Percentiles rank a stretch among this genome's conserved stretches.
Conservation (phyloP, 2,113 vertebrate species). For the Ammodytes dubius region DNA sequence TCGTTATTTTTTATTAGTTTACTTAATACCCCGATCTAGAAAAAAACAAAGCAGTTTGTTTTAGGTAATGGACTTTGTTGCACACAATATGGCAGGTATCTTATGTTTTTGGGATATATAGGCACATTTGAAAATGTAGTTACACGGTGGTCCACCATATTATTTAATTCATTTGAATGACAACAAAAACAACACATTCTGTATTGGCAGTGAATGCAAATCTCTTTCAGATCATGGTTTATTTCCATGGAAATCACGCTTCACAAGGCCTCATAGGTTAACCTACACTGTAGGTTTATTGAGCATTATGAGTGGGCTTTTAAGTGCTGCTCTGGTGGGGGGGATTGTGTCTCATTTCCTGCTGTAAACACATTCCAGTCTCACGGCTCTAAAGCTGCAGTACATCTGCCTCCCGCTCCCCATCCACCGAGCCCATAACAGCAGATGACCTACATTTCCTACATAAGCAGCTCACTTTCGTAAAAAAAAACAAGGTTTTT, state of each 20-base stretch:
- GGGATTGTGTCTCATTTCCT: constrained; percentile 45
- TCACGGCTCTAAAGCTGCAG: constrained; percentile 52
- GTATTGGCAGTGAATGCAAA: background rate
- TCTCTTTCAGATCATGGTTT: too few species aligned
- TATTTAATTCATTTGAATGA: background rate
- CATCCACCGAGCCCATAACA: constrained; percentile 15
- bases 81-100: rapidly evolving
- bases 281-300: background rate
- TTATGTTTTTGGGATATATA: too few species aligned
- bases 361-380: constrained; percentile 63
- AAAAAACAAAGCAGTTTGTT: too few species aligned
- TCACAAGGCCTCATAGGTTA: background rate
- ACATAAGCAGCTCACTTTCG: background rate
- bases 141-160: too few species aligned
- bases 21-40: too few species aligned
- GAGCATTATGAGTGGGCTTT: background rate
- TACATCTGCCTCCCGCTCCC: constrained; percentile 56
- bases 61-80: too few species aligned
- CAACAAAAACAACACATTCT: background rate
- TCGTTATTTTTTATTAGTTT: too few species aligned
- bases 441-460: constrained; percentile 71
- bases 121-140: too few species aligned
- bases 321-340: background rate
- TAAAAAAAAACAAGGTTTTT: background rate
- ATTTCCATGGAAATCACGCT: background rate